Evolutionary conservation across 2,888 invertebrate genomes (phyloP), one percentile per base, ranked within the genome.

Genomic region (Pseudeuparius sepicola): DNA sequence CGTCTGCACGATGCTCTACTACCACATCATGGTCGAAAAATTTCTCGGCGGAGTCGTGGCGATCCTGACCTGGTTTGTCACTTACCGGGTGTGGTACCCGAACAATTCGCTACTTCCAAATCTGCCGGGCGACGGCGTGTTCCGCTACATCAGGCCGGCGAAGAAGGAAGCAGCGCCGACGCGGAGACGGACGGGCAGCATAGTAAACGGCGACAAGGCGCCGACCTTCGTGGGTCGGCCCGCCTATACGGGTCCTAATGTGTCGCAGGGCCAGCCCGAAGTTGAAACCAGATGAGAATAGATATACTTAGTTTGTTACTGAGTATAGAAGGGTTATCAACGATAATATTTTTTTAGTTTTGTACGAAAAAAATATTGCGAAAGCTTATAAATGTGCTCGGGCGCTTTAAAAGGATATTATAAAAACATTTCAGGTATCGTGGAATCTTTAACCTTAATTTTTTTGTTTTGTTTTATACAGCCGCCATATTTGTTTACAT

Each of bases 1-100:
- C 28, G 69, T 92, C 3, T 80, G 83, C 20, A 96, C 97, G 2
- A 81, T 90, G 60, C 57, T 97, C 4, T 98, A 96, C 60, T 96
- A 93, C 63, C 98, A 98, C 60, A 83, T 85, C 31, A 87, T 96
- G 83, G 76, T 90, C 14, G 94, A 98, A 59, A 97, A 98, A 59
- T 79, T 97, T 40, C 59, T 88, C 1, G 92, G 88, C 49, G 88
- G 88, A 13, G 68, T 80, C n/a, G 67, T 86, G 50, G 94, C 92
- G 6, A 78, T 92, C 49, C 55, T 81, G 4, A 83, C 85, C 17
- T 96, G 94, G 94, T 92, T 83, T 66, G 63, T 87, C 14, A 89
- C 88, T 0, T 96, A 96, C 59, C 71, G 79, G 40, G 71, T 78
- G 49, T 84, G 83, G 80, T 88, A 76, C 57, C 70, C 69, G 25